Percentiles rank a stretch among this genome's conserved stretches.
Conservation (phyloP, 2,888 invertebrate species). For the Agrotis puta region DNA sequence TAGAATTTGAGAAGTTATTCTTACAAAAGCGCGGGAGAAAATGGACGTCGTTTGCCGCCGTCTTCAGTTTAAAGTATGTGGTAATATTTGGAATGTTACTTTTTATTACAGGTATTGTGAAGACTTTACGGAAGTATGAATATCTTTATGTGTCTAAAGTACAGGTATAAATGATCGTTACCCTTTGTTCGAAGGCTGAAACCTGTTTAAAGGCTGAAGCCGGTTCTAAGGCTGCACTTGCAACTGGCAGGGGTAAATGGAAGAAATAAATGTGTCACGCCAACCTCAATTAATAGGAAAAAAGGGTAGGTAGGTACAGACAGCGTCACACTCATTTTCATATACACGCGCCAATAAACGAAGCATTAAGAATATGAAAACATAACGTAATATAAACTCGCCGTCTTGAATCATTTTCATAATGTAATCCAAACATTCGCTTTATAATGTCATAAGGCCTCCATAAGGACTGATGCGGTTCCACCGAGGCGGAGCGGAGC, state of each 20-base stretch:
- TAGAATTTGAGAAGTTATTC: constrained; percentile 39
- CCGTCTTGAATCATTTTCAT: background rate
- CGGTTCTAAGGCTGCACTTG: background rate
- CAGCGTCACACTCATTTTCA: background rate
- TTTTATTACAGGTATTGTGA: background rate
- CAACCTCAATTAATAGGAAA: background rate
- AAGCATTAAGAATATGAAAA: background rate
- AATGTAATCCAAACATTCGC: background rate
- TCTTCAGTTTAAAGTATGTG: constrained; percentile 12
- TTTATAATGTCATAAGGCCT: background rate
- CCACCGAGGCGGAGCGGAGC: too few species aligned
- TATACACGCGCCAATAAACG: background rate
- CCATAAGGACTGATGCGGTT: background rate
- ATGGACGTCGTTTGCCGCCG: constrained; percentile 23
- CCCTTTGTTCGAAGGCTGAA: background rate
- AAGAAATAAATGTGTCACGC: background rate
- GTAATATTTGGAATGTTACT: background rate
- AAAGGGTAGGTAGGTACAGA: background rate
- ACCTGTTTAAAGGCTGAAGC: too few species aligned
- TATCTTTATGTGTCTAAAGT: background rate
- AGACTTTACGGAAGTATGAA: background rate
- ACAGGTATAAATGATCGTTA: background rate
- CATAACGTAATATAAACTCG: constrained; percentile 3
- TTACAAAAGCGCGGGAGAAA: constrained; percentile 20
- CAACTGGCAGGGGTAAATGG: background rate